Base-by-base conservation (phyloP, 2,113 vertebrate species). In the Silurus asotus region DNA sequence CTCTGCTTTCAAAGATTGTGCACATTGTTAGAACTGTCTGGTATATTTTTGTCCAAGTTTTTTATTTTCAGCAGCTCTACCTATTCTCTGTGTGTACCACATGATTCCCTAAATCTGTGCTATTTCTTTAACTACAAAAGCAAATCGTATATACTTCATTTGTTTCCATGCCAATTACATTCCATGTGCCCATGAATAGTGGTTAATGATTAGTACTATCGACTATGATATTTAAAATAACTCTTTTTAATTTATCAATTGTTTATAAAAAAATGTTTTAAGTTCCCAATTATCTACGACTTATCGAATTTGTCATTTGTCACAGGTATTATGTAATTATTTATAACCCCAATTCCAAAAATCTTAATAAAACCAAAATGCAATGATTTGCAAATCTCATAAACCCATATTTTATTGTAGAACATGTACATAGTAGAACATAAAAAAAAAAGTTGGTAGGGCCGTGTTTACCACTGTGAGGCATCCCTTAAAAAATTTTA, bases 91-190 rank as follows among this genome's bases (percentile, higher is more conserved):
- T 69, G 49, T 3, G 6, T 56, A 72, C 13, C 53, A 8, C 72
- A 84, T 48, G 5, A 15, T 82, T 85, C 78, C 84, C n/a, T 65
- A 75, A 81, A 84, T 75, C 37, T 74, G 20, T 64, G 64, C 75
- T 74, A 79, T 17, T 83, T 62, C 56, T 64, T 78, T 20, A 62
- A 76, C 51, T 49, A n/a, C 17, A n/a, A 13, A 74, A 25, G n/a
- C 10, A 70, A 74, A 86, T 49, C 48, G 25, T 48, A 78, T 48
- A 59, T 79, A 56, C 49, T 14, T 25, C 7, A 8, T 45, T 37
- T 51, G 23, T 2, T 64, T 67, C 74, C 76, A 14, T 64, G 14
- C 19, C 83, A 78, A 65, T 49, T 37, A 37, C 37, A 37, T 37
- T 37, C 37, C 11, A 2, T 25, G 25, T 45, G 28, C n/a, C 2